Percentiles rank a stretch among this genome's conserved stretches.
Conservation (phyloP, 92 coral and sea anemone species). For the Pocillopora grandis region DNA sequence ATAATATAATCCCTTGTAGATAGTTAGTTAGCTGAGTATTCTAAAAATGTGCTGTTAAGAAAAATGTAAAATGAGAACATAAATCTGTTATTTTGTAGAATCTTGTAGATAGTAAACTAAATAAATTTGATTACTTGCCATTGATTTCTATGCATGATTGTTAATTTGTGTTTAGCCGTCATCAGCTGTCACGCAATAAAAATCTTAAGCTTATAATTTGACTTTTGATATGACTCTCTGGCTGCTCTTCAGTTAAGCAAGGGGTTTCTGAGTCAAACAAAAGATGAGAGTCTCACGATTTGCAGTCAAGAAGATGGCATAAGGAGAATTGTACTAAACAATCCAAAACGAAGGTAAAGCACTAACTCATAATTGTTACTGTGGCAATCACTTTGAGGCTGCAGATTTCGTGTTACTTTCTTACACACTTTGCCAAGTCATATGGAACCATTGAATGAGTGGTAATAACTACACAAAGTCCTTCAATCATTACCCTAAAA, state of each 20-base stretch:
- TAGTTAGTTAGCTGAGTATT: too few species aligned
- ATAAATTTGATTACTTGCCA: too few species aligned
- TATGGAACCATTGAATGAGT: background rate
- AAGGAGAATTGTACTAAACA: conserved; percentile 84
- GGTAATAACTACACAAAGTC: too few species aligned
- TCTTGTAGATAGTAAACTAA: too few species aligned
- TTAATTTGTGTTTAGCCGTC: background rate
- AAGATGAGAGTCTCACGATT: conserved; percentile 55
- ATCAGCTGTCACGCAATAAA: background rate
- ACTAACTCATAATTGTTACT: background rate
- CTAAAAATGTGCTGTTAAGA: too few species aligned
- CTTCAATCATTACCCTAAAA: too few species aligned
- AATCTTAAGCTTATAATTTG: background rate
- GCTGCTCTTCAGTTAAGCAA: background rate
- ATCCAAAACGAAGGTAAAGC: conserved; percentile 70
- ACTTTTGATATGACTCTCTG: background rate
- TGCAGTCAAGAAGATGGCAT: conserved; percentile 84
- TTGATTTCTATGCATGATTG: too few species aligned
- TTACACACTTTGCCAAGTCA: background rate
- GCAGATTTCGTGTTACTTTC: too few species aligned
- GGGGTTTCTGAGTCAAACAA: conserved; percentile 16
- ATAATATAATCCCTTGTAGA: too few species aligned
- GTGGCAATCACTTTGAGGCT: too few species aligned
- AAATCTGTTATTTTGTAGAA: too few species aligned
- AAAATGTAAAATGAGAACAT: too few species aligned